phyloP scores from a whole-genome alignment of 2,113 vertebrate genomes.

The Pholis gunnellus region DNA sequence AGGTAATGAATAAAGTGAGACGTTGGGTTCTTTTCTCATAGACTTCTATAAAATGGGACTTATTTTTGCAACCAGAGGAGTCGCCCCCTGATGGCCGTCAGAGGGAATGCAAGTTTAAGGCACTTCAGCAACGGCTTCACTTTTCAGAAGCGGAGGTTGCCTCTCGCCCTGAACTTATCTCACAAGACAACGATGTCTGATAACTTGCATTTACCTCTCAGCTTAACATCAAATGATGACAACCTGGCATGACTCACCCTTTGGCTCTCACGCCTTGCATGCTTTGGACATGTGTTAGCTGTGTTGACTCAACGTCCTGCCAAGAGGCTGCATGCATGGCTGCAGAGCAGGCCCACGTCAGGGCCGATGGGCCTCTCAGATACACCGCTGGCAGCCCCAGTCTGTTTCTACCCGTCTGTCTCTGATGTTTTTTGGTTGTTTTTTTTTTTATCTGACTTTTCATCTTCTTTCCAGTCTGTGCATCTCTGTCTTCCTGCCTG shows the following conservation, averaged over 20 bases:
- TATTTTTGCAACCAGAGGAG: background rate
- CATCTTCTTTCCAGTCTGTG: background rate
- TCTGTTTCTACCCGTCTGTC: conserved; percentile 45
- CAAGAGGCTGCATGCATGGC: conserved; percentile 73
- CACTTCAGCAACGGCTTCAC: background rate
- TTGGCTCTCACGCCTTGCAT: conserved; percentile 58
- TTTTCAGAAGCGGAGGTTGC: background rate
- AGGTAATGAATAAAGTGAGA: background rate
- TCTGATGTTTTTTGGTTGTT: conserved; percentile 30
- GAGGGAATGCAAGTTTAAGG: background rate
- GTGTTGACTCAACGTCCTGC: conserved; percentile 53
- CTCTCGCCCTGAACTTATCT: background rate
- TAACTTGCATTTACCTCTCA: conserved; percentile 44
- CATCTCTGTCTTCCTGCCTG: conserved; percentile 8
- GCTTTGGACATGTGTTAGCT: conserved; percentile 68
- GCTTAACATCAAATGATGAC: conserved; percentile 39
- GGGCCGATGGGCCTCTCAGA: conserved; percentile 51
- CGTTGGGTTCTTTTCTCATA: background rate
- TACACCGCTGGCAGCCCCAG: conserved; percentile 52
- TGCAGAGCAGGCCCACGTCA: conserved; percentile 68
- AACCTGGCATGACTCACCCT: conserved; percentile 52
- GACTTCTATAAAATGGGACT: background rate
- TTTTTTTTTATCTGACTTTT: conserved; percentile 11
- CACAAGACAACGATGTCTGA: conserved; percentile 31
- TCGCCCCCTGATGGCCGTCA: background rate